Base-by-base conservation (phyloP, 2,797 vertebrate genomes). In the Galaxias olidus region DNA sequence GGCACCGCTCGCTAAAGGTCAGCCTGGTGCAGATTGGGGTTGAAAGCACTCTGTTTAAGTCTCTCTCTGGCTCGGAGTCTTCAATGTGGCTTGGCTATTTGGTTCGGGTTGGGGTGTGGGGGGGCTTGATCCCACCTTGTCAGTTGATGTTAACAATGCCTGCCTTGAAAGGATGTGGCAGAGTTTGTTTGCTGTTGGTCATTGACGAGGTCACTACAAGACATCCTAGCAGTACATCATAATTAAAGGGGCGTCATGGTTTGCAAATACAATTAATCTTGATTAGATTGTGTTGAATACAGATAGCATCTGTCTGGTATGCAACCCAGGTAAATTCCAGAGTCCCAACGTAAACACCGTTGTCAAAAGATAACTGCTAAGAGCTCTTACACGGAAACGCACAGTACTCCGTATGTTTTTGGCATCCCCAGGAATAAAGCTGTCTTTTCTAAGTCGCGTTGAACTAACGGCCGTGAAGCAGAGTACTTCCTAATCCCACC, bases 21-120 rank as follows among this genome's bases (percentile, higher is more conserved):
- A 79, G 75, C 72, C 77, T 59, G 82, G 81, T 67, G 82, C 82
- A 83, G 85, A 86, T 86, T 82, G 30, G 30, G 2, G 2, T 30
- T 30, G 30, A 30, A 30, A 6, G 30, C 30, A 30, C 2, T n/a
- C n/a, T 30, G 6, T 30, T 30, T 30, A 6, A 30, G 30, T 30
- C 30, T 30, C 30, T 30, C 6, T 2, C 30, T 30, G 30, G 30
- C 30, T 30, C 30, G 6, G 2, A 6, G 30, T 30, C 30, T 30
- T 30, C 3, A 30, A 30, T 30, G 30, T 30, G 30, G 30, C 30
- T 30, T 2, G 30, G 30, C 3, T 30, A 30, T 30, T 30, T 30
- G 30, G 30, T 30, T 6, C 30, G 6, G 30, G 30, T 2, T n/a
- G n/a, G n/a, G n/a, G n/a, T n/a, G n/a, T n/a, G n/a, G n/a, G n/a